phyloP scores from a whole-genome alignment of 2,888 invertebrate genomes.

The Agrotis puta region DNA sequence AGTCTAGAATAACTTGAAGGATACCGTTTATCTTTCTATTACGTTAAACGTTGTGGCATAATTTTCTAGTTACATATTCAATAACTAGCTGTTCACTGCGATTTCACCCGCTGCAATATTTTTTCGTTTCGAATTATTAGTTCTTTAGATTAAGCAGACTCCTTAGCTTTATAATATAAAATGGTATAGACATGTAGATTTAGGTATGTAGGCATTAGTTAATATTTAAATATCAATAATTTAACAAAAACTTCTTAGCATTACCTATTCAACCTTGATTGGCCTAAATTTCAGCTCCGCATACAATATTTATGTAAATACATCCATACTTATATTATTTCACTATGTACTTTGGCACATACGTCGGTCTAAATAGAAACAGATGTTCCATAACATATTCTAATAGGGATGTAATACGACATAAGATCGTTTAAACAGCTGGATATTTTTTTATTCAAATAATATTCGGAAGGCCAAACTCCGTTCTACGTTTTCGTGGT shows the following conservation, averaged over 20 bases:
- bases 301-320: constrained; percentile 43
- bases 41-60: no score
- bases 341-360: constrained; percentile 30
- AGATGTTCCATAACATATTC: constrained; percentile 65
- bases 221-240: no score
- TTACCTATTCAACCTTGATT: constrained; percentile 52
- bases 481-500: constrained; percentile 30
- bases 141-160: no score
- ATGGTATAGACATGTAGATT: no score
- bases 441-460: constrained; percentile 15
- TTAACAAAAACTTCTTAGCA: constrained; percentile 15
- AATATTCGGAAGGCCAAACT: constrained; percentile 33
- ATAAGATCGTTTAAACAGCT: constrained; percentile 58
- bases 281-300: constrained; percentile 46
- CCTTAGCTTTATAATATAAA: no score
- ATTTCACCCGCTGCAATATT: no score
- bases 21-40: no score
- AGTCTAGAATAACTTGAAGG: no score
- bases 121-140: no score
- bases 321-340: constrained; percentile 31
- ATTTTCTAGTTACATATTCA: no score
- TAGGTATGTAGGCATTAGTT: no score
- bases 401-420: constrained; percentile 63
- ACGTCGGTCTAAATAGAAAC: constrained; percentile 67
- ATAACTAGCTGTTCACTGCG: no score